phyloP scores from a whole-genome alignment of 2,113 vertebrate species.

The Microcebus jonahi region DNA sequence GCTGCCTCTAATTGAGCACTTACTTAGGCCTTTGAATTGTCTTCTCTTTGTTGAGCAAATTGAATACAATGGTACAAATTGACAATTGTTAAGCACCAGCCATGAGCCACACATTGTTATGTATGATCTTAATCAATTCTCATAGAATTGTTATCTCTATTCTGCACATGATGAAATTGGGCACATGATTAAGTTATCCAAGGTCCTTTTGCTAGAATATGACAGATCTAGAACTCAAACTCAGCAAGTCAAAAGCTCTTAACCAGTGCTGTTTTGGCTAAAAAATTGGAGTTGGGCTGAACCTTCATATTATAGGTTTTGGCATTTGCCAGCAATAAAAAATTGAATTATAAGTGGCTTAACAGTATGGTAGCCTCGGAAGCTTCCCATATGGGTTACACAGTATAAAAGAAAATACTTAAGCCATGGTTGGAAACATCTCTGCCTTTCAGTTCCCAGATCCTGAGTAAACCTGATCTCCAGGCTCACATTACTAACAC shows the following conservation, averaged over 20 bases:
- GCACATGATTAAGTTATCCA: background rate
- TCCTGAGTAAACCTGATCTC: background rate
- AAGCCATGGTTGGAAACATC: background rate
- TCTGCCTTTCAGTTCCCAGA: background rate
- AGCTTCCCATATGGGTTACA: background rate
- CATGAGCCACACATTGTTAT: background rate
- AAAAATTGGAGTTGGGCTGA: background rate
- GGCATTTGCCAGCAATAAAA: background rate
- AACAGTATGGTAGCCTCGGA: background rate
- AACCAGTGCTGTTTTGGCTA: background rate
- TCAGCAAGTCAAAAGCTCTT: background rate
- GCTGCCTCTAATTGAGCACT: background rate
- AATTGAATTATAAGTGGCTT: background rate
- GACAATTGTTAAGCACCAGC: background rate
- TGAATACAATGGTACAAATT: background rate
- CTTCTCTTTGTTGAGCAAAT: background rate
- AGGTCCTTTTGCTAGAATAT: background rate
- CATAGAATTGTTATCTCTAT: background rate
- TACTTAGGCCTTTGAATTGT: background rate
- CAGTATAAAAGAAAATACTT: background rate
- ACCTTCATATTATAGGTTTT: background rate
- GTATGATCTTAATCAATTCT: background rate
- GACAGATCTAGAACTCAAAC: background rate
- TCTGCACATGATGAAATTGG: background rate
- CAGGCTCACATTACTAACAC: background rate